Percentiles rank a stretch among this genome's conserved stretches.
These are phyloP conservation scores for Smutsia gigantea DNA, from an alignment of 2,797 vertebrate species.

Conservation along the genomic window DNA sequence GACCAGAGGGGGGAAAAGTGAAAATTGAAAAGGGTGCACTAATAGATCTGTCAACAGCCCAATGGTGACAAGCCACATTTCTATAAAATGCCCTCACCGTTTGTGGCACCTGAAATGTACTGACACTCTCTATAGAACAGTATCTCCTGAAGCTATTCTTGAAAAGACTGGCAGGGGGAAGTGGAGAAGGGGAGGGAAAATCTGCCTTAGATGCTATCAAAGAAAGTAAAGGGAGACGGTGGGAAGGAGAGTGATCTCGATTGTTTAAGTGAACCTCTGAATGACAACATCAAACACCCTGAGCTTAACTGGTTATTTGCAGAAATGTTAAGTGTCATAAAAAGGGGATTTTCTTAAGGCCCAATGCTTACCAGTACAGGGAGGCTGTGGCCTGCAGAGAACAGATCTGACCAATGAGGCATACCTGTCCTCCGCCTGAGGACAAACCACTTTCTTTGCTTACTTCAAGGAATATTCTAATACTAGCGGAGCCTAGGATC, in stretches of 20 bases:
- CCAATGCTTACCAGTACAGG: neutral
- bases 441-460: neutral
- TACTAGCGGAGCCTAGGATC: neutral
- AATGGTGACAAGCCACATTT: slow-evolving; percentile 76
- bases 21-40: slow-evolving; percentile 80
- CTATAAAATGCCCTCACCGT: slow-evolving; percentile 79
- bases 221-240: neutral
- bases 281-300: neutral
- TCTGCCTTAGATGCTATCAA: neutral
- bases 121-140: slow-evolving; percentile 73
- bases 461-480: neutral
- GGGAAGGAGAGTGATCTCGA: slow-evolving; percentile 1
- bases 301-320: neutral
- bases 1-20: slow-evolving; percentile 70
- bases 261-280: slow-evolving; percentile 62
- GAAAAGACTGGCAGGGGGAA: slow-evolving; percentile 64
- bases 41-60: slow-evolving; percentile 80
- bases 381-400: neutral
- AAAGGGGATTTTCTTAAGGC: slow-evolving; percentile 29
- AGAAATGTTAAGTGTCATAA: slow-evolving; percentile 29
- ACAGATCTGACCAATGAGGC: neutral
- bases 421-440: neutral
- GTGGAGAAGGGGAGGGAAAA: slow-evolving; percentile 19
- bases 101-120: slow-evolving; percentile 74
- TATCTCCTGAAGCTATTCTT: slow-evolving; percentile 65